Evolutionary conservation across 92 coral and sea anemone genomes (phyloP), one percentile per base, ranked within the genome.

Genomic region (Virgularia gustaviana): DNA sequence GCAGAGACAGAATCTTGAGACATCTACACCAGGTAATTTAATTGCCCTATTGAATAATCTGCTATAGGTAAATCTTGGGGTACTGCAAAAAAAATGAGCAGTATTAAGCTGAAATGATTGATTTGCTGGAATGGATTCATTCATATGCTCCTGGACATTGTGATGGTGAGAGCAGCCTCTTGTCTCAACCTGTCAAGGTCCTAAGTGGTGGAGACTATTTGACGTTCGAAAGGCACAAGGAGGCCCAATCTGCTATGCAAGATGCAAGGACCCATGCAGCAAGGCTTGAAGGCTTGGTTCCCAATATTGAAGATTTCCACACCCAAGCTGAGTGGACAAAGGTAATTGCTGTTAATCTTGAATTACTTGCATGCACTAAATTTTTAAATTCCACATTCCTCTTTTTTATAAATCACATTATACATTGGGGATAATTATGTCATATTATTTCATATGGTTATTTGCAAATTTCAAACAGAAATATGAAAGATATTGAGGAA

Each of bases 21-120:
- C n/a, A n/a, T n/a, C n/a, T n/a, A n/a, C n/a, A n/a, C n/a, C n/a
- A n/a, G n/a, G n/a, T n/a, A n/a, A n/a, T n/a, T n/a, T n/a, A n/a
- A n/a, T n/a, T n/a, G n/a, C n/a, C n/a, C n/a, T n/a, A n/a, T n/a
- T n/a, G n/a, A n/a, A n/a, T n/a, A n/a, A n/a, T n/a, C n/a, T n/a
- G n/a, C n/a, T 43, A n/a, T n/a, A 82, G 82, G 86, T 82, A 16
- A 73, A 82, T 39, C 78, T 82, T 37, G 82, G 78, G n/a, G 82
- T 82, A 15, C 39, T 82, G 19, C 29, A 56, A 0, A 81, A 81
- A n/a, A 22, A 81, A 81, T 43, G 86, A 75, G 35, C 86, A 81
- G 49, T 60, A 56, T 36, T 81, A 81, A 47, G 81, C 61, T 16
- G 81, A 81, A 10, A 76, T 76, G 81, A 29, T 79, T 16, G 85